Evolutionary conservation across 2,113 vertebrate species (phyloP).

Genomic region (Etia nguti): DNA sequence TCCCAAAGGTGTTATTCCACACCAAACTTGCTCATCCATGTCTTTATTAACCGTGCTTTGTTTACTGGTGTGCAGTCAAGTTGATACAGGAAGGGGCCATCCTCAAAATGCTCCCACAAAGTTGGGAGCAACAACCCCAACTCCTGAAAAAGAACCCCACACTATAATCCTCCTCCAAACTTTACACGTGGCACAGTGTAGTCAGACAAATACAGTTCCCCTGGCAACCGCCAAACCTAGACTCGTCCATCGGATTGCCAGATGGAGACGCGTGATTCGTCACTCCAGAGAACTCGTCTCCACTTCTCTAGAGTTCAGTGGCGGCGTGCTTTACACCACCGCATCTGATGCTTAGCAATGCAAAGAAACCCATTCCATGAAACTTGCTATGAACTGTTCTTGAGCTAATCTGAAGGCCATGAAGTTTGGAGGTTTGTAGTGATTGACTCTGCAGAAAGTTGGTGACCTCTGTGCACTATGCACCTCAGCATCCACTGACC

Average conservation of each 20-base stretch:
- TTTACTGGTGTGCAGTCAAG: background rate
- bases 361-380: background rate
- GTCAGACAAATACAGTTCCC: background rate
- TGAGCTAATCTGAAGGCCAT: background rate
- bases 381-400: background rate
- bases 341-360: background rate
- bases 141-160: background rate
- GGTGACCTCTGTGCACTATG: background rate
- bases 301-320: background rate
- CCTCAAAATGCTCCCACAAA: background rate
- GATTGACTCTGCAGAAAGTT: background rate
- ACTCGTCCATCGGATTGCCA: background rate
- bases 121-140: background rate
- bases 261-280: background rate
- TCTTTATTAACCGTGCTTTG: background rate
- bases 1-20: background rate
- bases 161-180: background rate
- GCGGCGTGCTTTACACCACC: background rate
- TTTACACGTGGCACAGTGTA: background rate
- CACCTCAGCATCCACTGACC: background rate
- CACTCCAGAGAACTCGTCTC: background rate
- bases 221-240: background rate
- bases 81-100: background rate
- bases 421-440: background rate
- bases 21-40: background rate